These are phyloP conservation scores for Leucania comma DNA, from an alignment of 2,888 invertebrate species.

Conservation along the genomic window DNA sequence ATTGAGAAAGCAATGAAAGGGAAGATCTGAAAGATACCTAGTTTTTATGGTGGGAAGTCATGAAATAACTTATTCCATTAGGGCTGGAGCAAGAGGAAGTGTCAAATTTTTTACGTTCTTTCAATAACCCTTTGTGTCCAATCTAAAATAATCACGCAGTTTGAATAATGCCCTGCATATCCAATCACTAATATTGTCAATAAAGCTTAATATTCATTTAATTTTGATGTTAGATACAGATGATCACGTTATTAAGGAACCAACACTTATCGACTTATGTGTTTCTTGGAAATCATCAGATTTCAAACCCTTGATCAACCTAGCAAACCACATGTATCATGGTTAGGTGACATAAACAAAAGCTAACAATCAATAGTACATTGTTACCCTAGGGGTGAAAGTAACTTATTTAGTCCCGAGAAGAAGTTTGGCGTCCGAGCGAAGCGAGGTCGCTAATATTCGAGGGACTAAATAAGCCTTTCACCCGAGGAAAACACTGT, in stretches of 20 bases:
- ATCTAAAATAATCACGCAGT: no score
- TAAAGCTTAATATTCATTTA: conserved; percentile 33
- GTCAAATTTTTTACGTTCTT: no score
- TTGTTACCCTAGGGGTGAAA: no score
- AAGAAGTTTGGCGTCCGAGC: no score
- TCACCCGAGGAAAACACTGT: no score
- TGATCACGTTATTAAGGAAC: not conserved
- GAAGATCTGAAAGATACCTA: not conserved
- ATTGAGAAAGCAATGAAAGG: not conserved
- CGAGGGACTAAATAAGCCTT: no score
- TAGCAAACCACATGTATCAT: not conserved
- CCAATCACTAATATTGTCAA: conserved; percentile 34
- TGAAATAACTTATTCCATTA: no score
- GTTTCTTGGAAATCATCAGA: not conserved
- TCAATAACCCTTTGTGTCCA: no score
- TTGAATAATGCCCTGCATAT: conserved; percentile 1
- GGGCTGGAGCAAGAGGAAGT: no score
- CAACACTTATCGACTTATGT: not conserved
- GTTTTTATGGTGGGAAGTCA: no score
- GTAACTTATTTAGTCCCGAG: no score
- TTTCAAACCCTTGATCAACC: not conserved
- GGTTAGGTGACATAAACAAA: not conserved
- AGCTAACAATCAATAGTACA: conserved; percentile 29
- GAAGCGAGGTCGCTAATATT: no score
- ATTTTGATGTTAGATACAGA: conserved; percentile 14